These are phyloP conservation scores for Cossypha heuglini DNA, from an alignment of 2,797 vertebrate species.

Conservation along the genomic window DNA sequence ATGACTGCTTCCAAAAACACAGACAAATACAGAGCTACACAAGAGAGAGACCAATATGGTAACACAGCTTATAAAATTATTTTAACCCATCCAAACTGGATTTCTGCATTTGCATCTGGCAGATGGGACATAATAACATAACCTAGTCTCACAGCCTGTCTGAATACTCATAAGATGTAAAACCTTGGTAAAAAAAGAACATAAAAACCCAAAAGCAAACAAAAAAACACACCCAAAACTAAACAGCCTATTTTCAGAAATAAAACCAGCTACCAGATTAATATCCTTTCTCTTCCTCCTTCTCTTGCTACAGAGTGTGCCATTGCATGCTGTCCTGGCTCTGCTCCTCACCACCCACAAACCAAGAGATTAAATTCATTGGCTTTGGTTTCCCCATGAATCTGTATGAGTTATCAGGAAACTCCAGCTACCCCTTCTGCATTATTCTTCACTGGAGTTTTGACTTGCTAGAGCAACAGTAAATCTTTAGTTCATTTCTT, in stretches of 20 bases:
- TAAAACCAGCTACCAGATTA: not conserved
- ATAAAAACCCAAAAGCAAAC: not conserved
- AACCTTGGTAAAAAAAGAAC: rapidly evolving
- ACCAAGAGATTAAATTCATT: constrained; percentile 29
- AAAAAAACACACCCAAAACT: not conserved
- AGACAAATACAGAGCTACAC: not conserved
- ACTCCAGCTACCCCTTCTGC: not conserved
- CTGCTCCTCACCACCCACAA: constrained; percentile 1
- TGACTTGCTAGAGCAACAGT: not conserved
- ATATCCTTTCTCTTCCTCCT: not conserved
- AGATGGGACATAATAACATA: not conserved
- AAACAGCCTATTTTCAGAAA: not conserved
- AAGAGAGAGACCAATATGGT: not conserved
- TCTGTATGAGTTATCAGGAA: constrained; percentile 36
- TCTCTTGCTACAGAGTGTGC: not conserved
- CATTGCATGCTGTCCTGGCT: not conserved
- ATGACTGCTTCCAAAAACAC: not conserved
- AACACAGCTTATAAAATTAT: not conserved
- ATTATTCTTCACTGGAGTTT: constrained; percentile 27
- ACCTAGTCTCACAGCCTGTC: not conserved
- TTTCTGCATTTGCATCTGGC: not conserved
- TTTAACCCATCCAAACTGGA: not conserved
- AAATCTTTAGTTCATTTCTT: constrained; percentile 36
- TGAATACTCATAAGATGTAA: not conserved
- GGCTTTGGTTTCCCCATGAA: not conserved